Evolutionary conservation across 2,888 invertebrate genomes (phyloP).

Genomic region (Suillia variegata): DNA sequence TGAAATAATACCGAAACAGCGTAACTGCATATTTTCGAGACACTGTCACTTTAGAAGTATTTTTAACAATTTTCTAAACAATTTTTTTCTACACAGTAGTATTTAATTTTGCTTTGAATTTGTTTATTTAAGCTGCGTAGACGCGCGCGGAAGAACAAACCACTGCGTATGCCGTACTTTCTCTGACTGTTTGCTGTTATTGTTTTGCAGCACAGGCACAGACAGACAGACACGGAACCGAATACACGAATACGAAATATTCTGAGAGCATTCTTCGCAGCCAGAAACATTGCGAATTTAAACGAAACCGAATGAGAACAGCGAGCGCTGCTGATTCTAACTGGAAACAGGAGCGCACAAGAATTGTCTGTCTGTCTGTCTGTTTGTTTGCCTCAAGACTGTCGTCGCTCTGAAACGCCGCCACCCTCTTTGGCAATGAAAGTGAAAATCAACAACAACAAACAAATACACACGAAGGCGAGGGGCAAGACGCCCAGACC

Average conservation of each 20-base stretch:
- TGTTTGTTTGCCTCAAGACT: no score
- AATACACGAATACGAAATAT: conserved; percentile 13
- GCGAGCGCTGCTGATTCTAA: background rate
- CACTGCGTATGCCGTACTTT: conserved; percentile 60
- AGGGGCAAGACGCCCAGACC: no score
- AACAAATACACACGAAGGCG: conserved; percentile 15
- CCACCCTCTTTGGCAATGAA: background rate
- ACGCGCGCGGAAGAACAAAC: conserved; percentile 38
- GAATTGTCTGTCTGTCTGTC: background rate
- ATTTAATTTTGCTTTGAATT: conserved; percentile 21
- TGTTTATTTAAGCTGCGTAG: conserved; percentile 21
- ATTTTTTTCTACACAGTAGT: no score
- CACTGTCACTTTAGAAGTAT: no score
- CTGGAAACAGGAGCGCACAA: background rate
- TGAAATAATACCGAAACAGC: no score
- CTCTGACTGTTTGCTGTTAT: conserved; percentile 53
- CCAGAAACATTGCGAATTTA: conserved; percentile 15
- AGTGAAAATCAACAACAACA: conserved; percentile 3
- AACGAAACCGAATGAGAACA: conserved; percentile 12
- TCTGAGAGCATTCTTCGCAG: background rate
- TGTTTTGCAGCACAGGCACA: conserved; percentile 17
- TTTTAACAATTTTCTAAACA: no score
- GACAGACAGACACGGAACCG: conserved; percentile 10
- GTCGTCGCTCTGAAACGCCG: no score
- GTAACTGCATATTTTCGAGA: no score